These are phyloP conservation scores for Acanthopleura granulata DNA, from an alignment of 2,888 invertebrate species.

Conservation along the genomic window DNA sequence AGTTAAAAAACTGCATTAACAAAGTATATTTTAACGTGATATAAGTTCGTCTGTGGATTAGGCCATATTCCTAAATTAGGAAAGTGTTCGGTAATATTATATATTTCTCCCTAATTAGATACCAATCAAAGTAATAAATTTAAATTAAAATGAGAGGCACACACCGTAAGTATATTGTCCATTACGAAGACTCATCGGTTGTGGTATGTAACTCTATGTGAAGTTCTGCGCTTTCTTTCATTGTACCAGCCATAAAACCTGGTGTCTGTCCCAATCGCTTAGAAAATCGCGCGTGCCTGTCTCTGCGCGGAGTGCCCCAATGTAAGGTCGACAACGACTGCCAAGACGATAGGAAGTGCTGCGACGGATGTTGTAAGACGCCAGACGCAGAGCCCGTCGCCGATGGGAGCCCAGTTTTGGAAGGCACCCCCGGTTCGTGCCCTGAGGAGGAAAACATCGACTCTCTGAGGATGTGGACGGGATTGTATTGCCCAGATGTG, in stretches of 20 bases:
- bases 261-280: not conserved
- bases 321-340: not conserved
- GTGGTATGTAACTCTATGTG: not conserved
- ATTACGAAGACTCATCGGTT: not conserved
- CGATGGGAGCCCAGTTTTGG: not conserved
- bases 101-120: no score
- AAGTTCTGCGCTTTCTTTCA: not conserved
- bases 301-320: not conserved
- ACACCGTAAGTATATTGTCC: not conserved
- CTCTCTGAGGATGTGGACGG: not conserved
- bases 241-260: not conserved
- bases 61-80: no score
- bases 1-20: no score
- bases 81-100: no score
- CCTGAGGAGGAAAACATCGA: not conserved
- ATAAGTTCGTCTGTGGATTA: no score
- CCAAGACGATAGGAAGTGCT: not conserved
- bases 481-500: not conserved
- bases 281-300: not conserved
- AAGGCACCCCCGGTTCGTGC: not conserved
- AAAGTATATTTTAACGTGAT: no score
- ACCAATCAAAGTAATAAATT: no score
- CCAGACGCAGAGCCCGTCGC: not conserved
- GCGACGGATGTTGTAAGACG: not conserved
- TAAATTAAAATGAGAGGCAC: not conserved